Base-by-base conservation (phyloP, 2,113 vertebrate genomes). In the Tachysurus fulvidraco region DNA sequence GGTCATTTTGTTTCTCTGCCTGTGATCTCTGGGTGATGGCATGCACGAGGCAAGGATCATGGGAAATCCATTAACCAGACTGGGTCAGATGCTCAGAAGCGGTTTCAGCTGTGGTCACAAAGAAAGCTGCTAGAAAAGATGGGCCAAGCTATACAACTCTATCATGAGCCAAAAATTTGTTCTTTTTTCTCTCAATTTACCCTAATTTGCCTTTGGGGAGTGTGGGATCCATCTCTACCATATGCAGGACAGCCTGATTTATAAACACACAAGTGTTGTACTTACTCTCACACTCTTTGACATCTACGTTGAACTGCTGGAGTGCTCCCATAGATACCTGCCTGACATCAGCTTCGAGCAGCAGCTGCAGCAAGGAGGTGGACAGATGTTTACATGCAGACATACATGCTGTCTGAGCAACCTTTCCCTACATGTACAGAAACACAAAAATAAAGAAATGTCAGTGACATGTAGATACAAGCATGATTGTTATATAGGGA, bases 351-450 rank as follows among this genome's bases (percentile, higher is more conserved):
- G 96, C 95, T 88, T 99, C 96, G 69, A 99, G 94, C 88, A 99
- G 94, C 81, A 98, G 94, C 91, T 98, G 97, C 94, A 97, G 96
- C 93, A 99, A 94, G 0, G 96, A 98, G 10, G 97, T 98, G 89
- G 98, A 96, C 84, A 99, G 96, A 93, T 99, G 98, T 16, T 99
- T 99, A 91, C 98, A 99, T 21, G 98, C 97, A 0, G 98, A 99
- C 98, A 99, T 99, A 87, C 98, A 99, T 19, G 98, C 98, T 0
- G 98, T 99, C 96, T 99, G 98, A 0, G 98, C 98, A 89, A 99
- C 98, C 89, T 99, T 99, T 16, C 97, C 98, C 98, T 99, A 93
- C 62, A 88, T 89, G 79, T 12, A 81, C 16, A 88, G 28, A 79
- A 14, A 78, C 0, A 76, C 60, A 62, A 21, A 78, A 77, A 85